Percentiles rank a stretch among this genome's conserved stretches.
phyloP scores from a whole-genome alignment of 92 coral and sea anemone genomes.

The Parazoanthus atlanticus region DNA sequence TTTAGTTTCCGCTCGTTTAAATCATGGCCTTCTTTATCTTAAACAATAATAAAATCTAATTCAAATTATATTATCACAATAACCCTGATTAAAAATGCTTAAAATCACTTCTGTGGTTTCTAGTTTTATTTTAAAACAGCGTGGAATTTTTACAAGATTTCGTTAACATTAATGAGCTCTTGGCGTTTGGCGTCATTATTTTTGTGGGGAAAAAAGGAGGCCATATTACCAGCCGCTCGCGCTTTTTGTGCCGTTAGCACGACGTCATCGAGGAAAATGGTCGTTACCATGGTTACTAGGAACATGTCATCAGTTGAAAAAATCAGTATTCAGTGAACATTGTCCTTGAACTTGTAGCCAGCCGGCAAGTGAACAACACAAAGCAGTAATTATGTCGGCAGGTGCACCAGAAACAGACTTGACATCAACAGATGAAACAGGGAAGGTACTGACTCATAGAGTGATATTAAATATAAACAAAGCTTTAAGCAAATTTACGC shows the following conservation, averaged over 20 bases:
- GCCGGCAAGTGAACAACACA: constrained; percentile 18
- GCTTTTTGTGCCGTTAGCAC: constrained; percentile 29
- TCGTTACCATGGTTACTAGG: constrained; percentile 55
- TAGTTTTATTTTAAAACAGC: too few species aligned
- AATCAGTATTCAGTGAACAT: constrained; percentile 11
- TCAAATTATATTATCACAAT: too few species aligned
- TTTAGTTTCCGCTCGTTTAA: too few species aligned
- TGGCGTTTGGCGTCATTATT: not conserved
- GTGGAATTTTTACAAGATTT: too few species aligned
- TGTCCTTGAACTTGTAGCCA: not conserved
- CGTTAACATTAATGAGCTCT: too few species aligned
- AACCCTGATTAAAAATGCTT: too few species aligned
- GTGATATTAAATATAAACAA: constrained; percentile 29
- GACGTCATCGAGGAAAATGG: constrained; percentile 40
- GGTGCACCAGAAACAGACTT: constrained; percentile 54
- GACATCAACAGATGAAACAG: constrained; percentile 48
- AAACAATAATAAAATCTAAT: too few species aligned
- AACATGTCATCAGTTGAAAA: not conserved
- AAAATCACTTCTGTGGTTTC: too few species aligned
- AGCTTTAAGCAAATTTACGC: not conserved
- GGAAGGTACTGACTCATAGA: constrained; percentile 51
- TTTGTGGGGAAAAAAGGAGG: too few species aligned
- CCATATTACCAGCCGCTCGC: not conserved
- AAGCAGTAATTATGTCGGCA: constrained; percentile 50
- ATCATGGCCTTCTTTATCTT: too few species aligned